Conservation (phyloP, 2,113 vertebrate species). For the Apodemus sylvaticus region DNA sequence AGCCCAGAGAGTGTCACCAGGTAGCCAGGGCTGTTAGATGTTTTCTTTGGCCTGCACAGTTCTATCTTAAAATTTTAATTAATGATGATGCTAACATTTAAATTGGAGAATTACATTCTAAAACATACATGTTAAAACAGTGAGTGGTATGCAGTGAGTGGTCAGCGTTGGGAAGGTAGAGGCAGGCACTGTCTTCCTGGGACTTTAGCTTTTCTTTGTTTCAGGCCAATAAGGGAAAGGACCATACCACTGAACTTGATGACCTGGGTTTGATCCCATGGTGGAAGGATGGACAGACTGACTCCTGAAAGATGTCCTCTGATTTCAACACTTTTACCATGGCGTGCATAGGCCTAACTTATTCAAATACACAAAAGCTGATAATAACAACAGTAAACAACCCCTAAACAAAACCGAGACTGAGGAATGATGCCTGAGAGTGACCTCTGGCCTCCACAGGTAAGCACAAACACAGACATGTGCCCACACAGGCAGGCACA, state of each 20-base stretch:
- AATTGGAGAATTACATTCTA: background rate
- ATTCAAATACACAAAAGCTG: background rate
- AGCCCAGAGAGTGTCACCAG: background rate
- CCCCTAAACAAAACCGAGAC: background rate
- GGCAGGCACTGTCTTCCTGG: background rate
- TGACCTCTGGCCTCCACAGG: background rate
- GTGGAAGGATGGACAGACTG: background rate
- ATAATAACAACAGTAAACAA: background rate
- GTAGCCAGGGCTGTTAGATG: background rate
- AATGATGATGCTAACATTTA: conserved; percentile 13
- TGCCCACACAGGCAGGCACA: background rate
- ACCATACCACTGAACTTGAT: background rate
- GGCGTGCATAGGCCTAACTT: background rate
- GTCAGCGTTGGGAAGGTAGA: background rate
- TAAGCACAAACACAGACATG: background rate
- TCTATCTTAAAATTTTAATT: background rate
- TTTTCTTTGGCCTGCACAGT: background rate
- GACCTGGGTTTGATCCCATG: background rate
- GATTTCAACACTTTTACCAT: background rate
- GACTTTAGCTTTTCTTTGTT: background rate
- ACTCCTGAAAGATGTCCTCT: background rate
- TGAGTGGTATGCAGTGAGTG: background rate
- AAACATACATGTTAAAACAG: background rate
- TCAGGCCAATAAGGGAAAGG: background rate
- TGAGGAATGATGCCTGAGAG: background rate